Percentiles rank a stretch among this genome's conserved stretches.
phyloP scores from a whole-genome alignment of 1,140 invertebrate genomes.

The Cyrtorhinus lividipennis region DNA sequence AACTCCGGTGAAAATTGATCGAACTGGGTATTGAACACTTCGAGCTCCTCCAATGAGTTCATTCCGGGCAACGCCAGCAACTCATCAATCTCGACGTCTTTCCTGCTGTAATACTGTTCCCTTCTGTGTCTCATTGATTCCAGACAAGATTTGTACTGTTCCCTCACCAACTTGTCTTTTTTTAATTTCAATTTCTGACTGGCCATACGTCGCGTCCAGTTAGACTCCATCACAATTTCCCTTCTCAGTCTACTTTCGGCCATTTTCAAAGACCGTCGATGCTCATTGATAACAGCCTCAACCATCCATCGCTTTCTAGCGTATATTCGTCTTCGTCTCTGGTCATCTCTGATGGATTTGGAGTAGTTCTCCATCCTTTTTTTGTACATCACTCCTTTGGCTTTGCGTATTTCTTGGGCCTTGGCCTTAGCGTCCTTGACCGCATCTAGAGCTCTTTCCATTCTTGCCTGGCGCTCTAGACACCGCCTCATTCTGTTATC shows the following conservation, averaged over 20 bases:
- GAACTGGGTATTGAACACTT: neutral
- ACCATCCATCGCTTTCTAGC: neutral
- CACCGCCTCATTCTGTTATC: neutral
- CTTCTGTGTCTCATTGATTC: neutral
- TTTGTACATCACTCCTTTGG: neutral
- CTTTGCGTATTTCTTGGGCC: neutral
- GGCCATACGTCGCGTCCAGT: neutral
- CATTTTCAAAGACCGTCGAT: neutral
- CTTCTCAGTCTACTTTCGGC: neutral
- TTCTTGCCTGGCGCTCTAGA: neutral
- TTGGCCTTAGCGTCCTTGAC: neutral
- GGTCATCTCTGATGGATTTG: neutral
- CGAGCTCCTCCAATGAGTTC: neutral
- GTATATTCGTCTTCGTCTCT: neutral
- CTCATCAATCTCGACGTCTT: neutral
- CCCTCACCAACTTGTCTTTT: conserved; percentile 3
- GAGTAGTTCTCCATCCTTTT: neutral
- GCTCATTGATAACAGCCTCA: neutral
- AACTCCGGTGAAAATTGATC: neutral
- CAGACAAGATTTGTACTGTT: neutral
- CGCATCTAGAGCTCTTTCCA: neutral
- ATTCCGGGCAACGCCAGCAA: neutral
- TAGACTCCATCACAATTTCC: neutral
- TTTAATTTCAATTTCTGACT: neutral
- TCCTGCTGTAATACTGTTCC: neutral